Conservation (phyloP, 2,797 vertebrate species). For the Sardinella longiceps region DNA sequence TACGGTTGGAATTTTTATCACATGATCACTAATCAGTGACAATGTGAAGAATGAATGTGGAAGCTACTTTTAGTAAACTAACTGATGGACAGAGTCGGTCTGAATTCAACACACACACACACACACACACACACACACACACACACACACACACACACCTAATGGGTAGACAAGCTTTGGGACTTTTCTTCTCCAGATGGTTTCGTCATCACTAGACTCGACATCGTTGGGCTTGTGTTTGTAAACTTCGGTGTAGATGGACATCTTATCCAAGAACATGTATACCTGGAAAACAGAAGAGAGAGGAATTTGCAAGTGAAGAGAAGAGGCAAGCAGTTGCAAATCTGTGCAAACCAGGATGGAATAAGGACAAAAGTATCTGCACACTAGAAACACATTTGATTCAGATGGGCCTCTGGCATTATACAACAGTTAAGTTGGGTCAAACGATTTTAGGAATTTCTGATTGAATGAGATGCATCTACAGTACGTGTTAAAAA, state of each 20-base stretch:
- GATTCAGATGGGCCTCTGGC: neutral
- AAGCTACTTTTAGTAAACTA: too few relatives aligned
- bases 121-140: neutral
- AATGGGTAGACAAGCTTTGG: slow-evolving; percentile 94
- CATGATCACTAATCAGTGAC: too few relatives aligned
- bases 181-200: slow-evolving; percentile 87
- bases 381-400: neutral
- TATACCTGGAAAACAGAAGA: slow-evolving; percentile 81
- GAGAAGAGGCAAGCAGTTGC: too few relatives aligned
- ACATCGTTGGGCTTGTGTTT: slow-evolving; percentile 92
- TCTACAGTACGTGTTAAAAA: too few relatives aligned
- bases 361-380: neutral
- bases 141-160: slow-evolving; percentile 71
- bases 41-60: too few relatives aligned
- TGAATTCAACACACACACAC: neutral
- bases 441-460: too few relatives aligned
- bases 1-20: too few relatives aligned
- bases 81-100: too few relatives aligned
- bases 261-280: slow-evolving; percentile 97
- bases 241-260: slow-evolving; percentile 92
- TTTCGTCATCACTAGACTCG: slow-evolving; percentile 90
- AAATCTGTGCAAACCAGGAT: neutral
- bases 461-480: too few relatives aligned
- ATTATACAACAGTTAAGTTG: too few relatives aligned
- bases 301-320: neutral